Evolutionary conservation across 1,140 invertebrate genomes (phyloP).

Genomic region (Caenorhabditis brenneri): DNA sequence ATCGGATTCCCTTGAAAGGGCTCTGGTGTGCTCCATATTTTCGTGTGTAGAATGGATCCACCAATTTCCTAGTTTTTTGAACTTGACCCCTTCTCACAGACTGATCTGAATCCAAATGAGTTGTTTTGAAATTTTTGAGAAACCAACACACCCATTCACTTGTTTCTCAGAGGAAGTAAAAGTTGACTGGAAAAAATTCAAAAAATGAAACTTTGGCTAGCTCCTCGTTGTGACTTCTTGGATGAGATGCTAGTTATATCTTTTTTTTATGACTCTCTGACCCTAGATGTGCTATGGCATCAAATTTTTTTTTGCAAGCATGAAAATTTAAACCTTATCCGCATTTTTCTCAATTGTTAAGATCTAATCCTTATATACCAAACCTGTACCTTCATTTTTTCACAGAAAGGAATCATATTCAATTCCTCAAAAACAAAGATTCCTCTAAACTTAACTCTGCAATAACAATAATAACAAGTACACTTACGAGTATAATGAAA

Average conservation of each 20-base stretch:
- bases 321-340: too few relatives aligned
- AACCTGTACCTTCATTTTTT: too few relatives aligned
- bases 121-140: background rate
- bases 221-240: too few relatives aligned
- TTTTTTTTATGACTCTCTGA: too few relatives aligned
- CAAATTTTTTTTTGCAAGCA: too few relatives aligned
- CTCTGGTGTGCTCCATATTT: background rate
- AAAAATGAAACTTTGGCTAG: too few relatives aligned
- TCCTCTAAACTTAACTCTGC: background rate
- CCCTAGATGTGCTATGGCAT: too few relatives aligned
- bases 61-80: background rate
- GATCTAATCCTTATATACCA: too few relatives aligned
- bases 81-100: background rate
- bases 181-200: background rate
- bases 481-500: background rate
- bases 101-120: background rate
- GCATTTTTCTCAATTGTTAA: too few relatives aligned
- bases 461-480: conserved; percentile 19
- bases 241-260: too few relatives aligned
- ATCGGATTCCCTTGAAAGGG: conserved; percentile 24
- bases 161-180: background rate
- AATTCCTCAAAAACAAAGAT: background rate
- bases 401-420: too few relatives aligned
- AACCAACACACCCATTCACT: background rate
- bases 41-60: background rate